Evolutionary conservation across 2,113 vertebrate genomes (phyloP).

Genomic region (Elachura formosa): DNA sequence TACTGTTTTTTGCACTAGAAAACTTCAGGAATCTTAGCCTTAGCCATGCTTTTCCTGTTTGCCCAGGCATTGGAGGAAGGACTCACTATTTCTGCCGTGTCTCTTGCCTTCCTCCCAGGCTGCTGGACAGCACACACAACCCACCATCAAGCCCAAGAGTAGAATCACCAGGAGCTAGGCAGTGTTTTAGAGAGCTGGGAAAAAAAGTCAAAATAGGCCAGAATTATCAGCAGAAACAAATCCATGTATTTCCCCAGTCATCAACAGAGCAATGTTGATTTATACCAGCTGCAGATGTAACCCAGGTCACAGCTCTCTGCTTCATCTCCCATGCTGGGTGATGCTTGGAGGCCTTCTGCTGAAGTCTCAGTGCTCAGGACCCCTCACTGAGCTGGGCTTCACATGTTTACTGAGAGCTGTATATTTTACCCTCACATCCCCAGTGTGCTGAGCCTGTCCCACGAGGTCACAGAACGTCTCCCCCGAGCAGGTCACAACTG

Average conservation of each 20-base stretch:
- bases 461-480: not conserved
- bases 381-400: not conserved
- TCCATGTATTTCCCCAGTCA: not conserved
- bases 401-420: not conserved
- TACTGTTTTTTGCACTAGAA: not conserved
- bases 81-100: not conserved
- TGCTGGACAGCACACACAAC: not conserved
- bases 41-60: not conserved
- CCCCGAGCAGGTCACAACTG: not conserved
- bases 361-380: not conserved
- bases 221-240: not conserved
- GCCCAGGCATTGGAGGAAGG: not conserved
- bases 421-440: not conserved
- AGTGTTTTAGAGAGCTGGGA: not conserved
- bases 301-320: not conserved
- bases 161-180: not conserved
- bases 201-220: not conserved
- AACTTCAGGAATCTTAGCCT: not conserved
- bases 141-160: not conserved
- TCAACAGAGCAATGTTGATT: not conserved
- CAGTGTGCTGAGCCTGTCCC: not conserved
- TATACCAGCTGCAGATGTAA: constrained; percentile 9
- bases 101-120: not conserved
- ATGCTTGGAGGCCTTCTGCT: not conserved
- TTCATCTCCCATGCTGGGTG: not conserved